Percentiles rank a stretch among this genome's conserved stretches.
These are phyloP conservation scores for Apis florea DNA, from an alignment of 1,140 invertebrate genomes.

Conservation along the genomic window DNA sequence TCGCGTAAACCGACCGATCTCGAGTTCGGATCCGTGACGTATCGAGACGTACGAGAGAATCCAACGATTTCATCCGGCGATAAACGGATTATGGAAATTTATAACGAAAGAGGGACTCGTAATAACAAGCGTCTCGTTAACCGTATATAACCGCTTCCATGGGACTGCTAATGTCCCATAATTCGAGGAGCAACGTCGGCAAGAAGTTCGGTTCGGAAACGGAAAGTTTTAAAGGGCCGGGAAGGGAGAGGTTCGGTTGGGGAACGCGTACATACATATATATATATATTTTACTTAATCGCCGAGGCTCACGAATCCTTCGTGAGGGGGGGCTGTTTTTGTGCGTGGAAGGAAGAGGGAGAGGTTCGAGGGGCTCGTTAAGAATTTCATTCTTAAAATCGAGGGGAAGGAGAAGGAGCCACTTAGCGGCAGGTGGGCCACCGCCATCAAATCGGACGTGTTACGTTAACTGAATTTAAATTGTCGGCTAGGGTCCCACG, in stretches of 20 bases:
- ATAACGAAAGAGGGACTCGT: constrained; percentile 29
- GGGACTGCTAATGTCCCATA: constrained; percentile 28
- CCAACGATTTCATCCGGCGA: neutral
- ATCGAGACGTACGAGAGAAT: constrained; percentile 17
- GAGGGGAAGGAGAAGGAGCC: constrained; percentile 26
- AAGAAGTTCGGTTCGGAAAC: constrained; percentile 28
- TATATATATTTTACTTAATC: constrained; percentile 66
- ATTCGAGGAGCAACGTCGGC: neutral
- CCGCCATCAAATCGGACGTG: constrained; percentile 75
- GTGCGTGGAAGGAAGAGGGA: constrained; percentile 1
- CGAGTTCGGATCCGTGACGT: neutral
- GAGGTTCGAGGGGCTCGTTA: constrained; percentile 61
- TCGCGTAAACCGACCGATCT: neutral
- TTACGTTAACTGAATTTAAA: constrained; percentile 79
- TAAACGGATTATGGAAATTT: constrained; percentile 47
- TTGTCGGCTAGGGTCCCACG: constrained; percentile 60
- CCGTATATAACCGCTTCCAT: neutral
- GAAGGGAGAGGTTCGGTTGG: neutral
- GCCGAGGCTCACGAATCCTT: constrained; percentile 45
- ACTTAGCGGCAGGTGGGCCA: constrained; percentile 75
- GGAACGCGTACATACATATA: too few species aligned
- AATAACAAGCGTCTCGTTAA: constrained; percentile 48
- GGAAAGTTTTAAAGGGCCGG: constrained; percentile 35
- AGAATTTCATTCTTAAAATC: constrained; percentile 73
- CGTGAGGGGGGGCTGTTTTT: constrained; percentile 18